phyloP scores from a whole-genome alignment of 2,113 vertebrate species.

The Stercorarius parasiticus region DNA sequence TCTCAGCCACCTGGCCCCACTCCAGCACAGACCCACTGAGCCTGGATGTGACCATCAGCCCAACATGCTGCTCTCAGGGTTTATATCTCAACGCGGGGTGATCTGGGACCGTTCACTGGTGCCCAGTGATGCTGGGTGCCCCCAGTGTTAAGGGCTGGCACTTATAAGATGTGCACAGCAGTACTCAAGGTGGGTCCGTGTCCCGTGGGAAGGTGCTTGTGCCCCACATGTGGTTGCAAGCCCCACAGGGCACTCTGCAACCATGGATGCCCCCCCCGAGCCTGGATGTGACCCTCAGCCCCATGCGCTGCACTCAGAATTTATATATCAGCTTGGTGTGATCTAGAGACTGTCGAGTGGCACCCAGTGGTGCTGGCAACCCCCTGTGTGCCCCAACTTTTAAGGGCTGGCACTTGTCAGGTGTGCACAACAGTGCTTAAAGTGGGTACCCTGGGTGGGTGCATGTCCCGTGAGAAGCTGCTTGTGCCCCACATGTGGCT shows the following conservation, averaged over 20 bases:
- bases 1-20: not conserved
- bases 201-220: not conserved
- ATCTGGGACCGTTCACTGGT: not conserved
- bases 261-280: no score
- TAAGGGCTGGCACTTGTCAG: not conserved
- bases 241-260: not conserved
- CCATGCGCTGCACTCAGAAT: not conserved
- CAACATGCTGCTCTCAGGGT: fast-evolving
- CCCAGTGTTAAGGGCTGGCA: not conserved
- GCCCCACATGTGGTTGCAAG: not conserved
- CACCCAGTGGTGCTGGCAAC: not conserved
- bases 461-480: not conserved
- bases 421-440: no score
- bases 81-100: fast-evolving
- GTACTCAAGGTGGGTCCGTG: not conserved
- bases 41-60: not conserved
- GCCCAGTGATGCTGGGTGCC: no score
- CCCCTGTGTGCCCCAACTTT: not conserved
- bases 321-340: not conserved
- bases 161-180: no score
- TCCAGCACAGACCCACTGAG: not conserved
- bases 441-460: not conserved
- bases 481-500: no score
- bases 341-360: not conserved
- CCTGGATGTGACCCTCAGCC: not conserved